phyloP scores from a whole-genome alignment of 2,888 invertebrate species.

The Epinotia nisella region DNA sequence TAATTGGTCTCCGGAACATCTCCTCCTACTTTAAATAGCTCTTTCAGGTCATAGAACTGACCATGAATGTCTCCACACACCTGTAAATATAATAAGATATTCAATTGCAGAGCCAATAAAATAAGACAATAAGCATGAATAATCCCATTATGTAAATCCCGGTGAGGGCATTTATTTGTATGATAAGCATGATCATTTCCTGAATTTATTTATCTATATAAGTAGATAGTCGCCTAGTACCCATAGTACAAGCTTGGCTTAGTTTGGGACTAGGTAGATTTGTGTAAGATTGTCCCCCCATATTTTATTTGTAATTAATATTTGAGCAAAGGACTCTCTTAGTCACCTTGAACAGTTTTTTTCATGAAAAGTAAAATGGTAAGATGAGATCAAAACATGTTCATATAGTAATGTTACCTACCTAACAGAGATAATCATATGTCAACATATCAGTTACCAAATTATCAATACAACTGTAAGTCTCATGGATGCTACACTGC shows the following conservation, averaged over 20 bases:
- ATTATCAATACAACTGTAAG: neutral
- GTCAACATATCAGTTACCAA: neutral
- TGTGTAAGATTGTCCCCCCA: too few relatives aligned
- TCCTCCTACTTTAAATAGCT: constrained; percentile 98
- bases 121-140: too few relatives aligned
- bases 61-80: constrained; percentile 99
- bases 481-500: neutral
- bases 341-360: neutral
- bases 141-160: too few relatives aligned
- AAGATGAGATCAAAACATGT: neutral
- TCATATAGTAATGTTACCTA: neutral
- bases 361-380: neutral
- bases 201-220: too few relatives aligned
- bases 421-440: too few relatives aligned
- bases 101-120: neutral
- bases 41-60: constrained; percentile 99
- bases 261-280: too few relatives aligned
- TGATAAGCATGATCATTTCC: too few relatives aligned
- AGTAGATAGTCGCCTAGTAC: too few relatives aligned
- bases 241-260: too few relatives aligned
- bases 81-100: constrained; percentile 80
- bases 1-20: constrained; percentile 99
- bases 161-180: too few relatives aligned
- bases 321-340: too few relatives aligned
- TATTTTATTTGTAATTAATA: too few relatives aligned